These are phyloP conservation scores for Cirrhinus molitorella DNA, from an alignment of 2,797 vertebrate species.

Conservation along the genomic window DNA sequence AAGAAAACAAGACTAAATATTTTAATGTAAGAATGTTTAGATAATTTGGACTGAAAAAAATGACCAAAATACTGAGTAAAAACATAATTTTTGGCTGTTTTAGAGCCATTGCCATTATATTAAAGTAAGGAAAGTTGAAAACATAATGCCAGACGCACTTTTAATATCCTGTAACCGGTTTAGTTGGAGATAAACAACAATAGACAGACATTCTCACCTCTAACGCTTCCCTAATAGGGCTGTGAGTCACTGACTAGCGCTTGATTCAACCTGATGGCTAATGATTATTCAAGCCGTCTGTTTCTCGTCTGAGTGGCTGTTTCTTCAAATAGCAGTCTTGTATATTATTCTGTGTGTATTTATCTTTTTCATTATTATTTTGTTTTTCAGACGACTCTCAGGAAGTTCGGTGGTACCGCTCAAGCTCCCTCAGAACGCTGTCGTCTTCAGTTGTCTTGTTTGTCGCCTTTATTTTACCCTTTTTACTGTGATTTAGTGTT, in stretches of 20 bases:
- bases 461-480: constrained; percentile 52
- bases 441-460: constrained; percentile 43
- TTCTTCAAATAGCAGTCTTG: background rate
- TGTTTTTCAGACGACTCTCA: constrained; percentile 74
- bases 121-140: background rate
- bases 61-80: background rate
- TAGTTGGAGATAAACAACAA: constrained; percentile 48
- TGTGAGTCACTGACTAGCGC: constrained; percentile 54
- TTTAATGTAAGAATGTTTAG: background rate
- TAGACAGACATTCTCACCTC: constrained; percentile 61
- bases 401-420: constrained; percentile 73
- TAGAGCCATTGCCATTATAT: background rate
- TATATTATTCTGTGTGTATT: background rate
- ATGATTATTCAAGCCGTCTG: constrained; percentile 44
- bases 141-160: background rate
- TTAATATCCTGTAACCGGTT: constrained; percentile 3
- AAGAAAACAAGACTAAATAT: background rate
- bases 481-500: constrained; percentile 49
- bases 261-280: constrained; percentile 46
- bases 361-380: constrained; percentile 22
- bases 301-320: background rate
- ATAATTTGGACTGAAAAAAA: background rate
- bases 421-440: constrained; percentile 63
- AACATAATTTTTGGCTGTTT: background rate
- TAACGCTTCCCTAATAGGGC: constrained; percentile 53